A percentile compares a stretch with the other conserved stretches of the same genome.
phyloP scores from a whole-genome alignment of 2,888 invertebrate genomes.

The Lagria hirta region DNA sequence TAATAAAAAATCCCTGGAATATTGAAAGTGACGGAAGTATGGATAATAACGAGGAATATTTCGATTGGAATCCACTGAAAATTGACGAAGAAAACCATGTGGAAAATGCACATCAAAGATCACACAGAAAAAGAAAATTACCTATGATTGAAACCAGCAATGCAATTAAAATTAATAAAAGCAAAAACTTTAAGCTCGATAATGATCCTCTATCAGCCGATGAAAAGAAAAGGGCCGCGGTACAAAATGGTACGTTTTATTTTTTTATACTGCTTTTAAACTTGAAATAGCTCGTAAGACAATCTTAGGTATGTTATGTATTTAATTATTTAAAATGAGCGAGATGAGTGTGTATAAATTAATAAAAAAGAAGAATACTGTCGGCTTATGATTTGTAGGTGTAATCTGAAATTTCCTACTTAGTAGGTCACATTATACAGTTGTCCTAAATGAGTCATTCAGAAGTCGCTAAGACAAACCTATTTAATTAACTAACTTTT shows the following conservation, averaged over 20 bases:
- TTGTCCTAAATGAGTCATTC: too few relatives aligned
- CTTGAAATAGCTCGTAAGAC: too few relatives aligned
- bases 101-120: constrained; percentile 15
- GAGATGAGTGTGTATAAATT: too few relatives aligned
- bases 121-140: constrained; percentile 34
- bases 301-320: too few relatives aligned
- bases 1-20: constrained; percentile 48
- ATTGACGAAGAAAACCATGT: constrained; percentile 41
- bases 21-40: constrained; percentile 42
- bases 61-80: constrained; percentile 51
- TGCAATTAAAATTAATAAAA: constrained; percentile 33
- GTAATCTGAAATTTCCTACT: too few relatives aligned
- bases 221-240: constrained; percentile 34
- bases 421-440: too few relatives aligned
- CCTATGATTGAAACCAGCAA: constrained; percentile 18
- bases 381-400: too few relatives aligned
- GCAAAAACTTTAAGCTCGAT: constrained; percentile 27
- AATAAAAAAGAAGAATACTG: too few relatives aligned
- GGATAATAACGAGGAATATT: constrained; percentile 51
- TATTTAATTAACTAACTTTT: too few relatives aligned
- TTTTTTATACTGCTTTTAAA: too few relatives aligned
- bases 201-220: constrained; percentile 36
- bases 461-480: too few relatives aligned
- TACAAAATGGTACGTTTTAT: constrained; percentile 44
- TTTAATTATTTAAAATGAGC: too few relatives aligned